Conservation (phyloP, 2,888 invertebrate species). For the Scotopteryx bipunctaria region DNA sequence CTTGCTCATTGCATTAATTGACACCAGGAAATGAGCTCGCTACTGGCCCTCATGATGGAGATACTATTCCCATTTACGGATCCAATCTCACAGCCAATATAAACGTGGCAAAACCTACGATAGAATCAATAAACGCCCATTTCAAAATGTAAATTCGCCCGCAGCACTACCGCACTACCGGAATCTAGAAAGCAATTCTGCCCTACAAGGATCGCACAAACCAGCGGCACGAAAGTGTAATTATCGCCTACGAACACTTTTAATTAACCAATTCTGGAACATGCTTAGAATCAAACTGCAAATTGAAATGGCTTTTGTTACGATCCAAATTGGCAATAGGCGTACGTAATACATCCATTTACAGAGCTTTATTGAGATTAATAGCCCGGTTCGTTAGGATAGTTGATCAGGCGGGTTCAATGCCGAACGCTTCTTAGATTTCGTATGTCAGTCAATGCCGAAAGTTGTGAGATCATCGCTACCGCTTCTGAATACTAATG, state of each 20-base stretch:
- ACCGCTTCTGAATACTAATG: conserved; percentile 45
- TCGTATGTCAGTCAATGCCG: conserved; percentile 30
- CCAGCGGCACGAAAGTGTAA: conserved; percentile 50
- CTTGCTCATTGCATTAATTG: conserved; percentile 62
- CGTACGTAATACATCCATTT: conserved; percentile 33
- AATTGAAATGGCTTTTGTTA: conserved; percentile 52
- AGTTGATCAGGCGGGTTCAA: conserved; percentile 31
- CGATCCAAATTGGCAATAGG: conserved; percentile 34
- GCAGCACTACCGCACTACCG: conserved; percentile 19
- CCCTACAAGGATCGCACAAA: conserved; percentile 31
- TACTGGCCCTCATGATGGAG: conserved; percentile 36
- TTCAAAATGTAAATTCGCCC: conserved; percentile 28
- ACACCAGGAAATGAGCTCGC: conserved; percentile 56
- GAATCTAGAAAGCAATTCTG: conserved; percentile 35
- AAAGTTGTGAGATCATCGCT: conserved; percentile 48
- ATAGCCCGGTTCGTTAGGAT: conserved; percentile 25
- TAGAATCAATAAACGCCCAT: conserved; percentile 21
- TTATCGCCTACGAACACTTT: conserved; percentile 49
- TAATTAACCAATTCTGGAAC: conserved; percentile 51
- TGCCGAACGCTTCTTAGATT: conserved; percentile 23
- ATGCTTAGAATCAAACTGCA: conserved; percentile 45
- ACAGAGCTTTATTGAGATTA: conserved; percentile 32
- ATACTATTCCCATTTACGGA: conserved; percentile 37
- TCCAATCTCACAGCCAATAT: conserved; percentile 26
- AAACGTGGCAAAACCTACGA: conserved; percentile 21